Conservation (phyloP, 1,140 invertebrate species). For the Penaeus vannamei region DNA sequence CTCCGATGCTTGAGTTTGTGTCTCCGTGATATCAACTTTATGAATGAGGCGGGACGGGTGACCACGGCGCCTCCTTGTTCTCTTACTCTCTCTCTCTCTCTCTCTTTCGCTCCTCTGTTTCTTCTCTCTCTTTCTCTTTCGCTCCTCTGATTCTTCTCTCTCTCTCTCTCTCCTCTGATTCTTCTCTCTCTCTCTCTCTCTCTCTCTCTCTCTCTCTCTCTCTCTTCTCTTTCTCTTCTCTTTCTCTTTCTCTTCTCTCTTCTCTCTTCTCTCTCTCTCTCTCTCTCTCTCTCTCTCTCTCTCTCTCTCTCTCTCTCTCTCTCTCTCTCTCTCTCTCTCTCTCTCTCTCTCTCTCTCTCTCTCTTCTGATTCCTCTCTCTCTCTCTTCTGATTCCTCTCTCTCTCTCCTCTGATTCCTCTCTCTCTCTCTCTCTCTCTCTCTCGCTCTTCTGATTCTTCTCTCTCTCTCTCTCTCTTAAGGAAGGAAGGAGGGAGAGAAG, state of each 20-base stretch:
- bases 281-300: slow-evolving; percentile 33
- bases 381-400: neutral
- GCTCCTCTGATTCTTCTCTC: neutral
- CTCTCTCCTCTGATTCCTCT: neutral
- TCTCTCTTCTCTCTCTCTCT: neutral
- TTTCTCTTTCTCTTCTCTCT: slow-evolving; percentile 2
- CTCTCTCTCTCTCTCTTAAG: neutral
- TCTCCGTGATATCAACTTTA: too few relatives aligned
- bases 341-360: neutral
- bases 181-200: slow-evolving; percentile 29
- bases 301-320: slow-evolving; percentile 22
- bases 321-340: slow-evolving; percentile 4
- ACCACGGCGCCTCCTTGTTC: too few relatives aligned
- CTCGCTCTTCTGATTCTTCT: neutral
- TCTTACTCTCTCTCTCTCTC: neutral
- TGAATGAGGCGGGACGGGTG: too few relatives aligned
- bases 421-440: neutral
- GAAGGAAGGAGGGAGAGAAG: too few relatives aligned
- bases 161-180: slow-evolving; percentile 22
- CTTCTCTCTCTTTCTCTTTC: slow-evolving; percentile 2
- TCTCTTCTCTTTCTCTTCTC: neutral
- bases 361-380: too few relatives aligned
- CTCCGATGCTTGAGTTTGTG: too few relatives aligned
- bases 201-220: neutral
- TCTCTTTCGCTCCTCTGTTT: slow-evolving; percentile 25